Percentiles rank a stretch among this genome's conserved stretches.
These are phyloP conservation scores for Heterodera schachtii DNA, from an alignment of 1,140 invertebrate genomes.

Conservation along the genomic window DNA sequence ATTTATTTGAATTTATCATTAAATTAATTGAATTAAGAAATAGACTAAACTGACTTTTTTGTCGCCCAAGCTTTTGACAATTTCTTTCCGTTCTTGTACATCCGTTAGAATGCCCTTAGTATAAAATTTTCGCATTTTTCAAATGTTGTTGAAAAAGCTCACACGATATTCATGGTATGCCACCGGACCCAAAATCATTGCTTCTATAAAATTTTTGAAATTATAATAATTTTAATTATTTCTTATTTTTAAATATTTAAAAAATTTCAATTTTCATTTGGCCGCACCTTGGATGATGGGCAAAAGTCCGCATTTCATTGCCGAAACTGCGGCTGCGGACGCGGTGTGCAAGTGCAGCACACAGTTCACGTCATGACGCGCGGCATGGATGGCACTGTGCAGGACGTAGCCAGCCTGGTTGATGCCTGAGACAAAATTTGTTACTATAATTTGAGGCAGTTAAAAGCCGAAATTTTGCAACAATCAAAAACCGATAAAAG, in stretches of 20 bases:
- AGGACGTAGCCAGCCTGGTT: conserved; percentile 76
- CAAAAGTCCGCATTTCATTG: conserved; percentile 69
- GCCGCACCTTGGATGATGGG: conserved; percentile 45
- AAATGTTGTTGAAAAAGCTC: background rate
- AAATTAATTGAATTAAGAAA: no score
- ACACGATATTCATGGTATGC: conserved; percentile 68
- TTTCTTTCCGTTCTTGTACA: conserved; percentile 66
- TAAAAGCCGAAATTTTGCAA: no score
- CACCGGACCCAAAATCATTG: conserved; percentile 67
- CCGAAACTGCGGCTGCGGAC: conserved; percentile 78
- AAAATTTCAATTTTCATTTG: background rate
- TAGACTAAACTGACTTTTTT: conserved; percentile 37
- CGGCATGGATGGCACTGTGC: conserved; percentile 92
- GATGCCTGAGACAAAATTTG: conserved; percentile 67
- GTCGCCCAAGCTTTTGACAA: conserved; percentile 67
- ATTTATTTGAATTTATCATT: no score
- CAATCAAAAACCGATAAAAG: no score
- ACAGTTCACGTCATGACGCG: conserved; percentile 90
- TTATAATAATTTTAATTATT: background rate
- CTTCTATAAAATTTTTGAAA: conserved; percentile 65
- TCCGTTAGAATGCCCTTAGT: conserved; percentile 66
- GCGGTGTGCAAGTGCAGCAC: conserved; percentile 86
- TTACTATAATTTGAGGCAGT: background rate
- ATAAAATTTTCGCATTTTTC: no score
- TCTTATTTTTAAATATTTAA: background rate